A percentile compares a stretch with the other conserved stretches of the same genome.
Conservation (phyloP, 2,113 vertebrate species). For the Cariama cristata region DNA sequence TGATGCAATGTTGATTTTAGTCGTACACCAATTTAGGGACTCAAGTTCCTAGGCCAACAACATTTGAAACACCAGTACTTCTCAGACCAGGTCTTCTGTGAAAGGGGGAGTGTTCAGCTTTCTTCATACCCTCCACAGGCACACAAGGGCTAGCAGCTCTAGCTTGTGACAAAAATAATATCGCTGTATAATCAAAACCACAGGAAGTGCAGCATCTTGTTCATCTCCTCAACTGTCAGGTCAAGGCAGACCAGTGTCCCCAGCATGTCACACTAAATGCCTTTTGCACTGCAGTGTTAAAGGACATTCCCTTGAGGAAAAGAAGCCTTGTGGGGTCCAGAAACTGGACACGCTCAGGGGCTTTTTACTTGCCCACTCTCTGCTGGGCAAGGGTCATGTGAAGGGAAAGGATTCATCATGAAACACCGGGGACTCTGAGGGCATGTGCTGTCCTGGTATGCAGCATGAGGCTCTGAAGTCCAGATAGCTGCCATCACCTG, state of each 20-base stretch:
- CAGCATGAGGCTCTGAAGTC: background rate
- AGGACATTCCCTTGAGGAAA: background rate
- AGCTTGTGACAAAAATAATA: background rate
- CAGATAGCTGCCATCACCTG: constrained; percentile 75
- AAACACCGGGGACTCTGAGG: background rate
- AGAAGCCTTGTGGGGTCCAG: background rate
- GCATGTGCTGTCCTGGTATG: background rate
- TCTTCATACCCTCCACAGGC: background rate
- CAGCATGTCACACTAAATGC: background rate
- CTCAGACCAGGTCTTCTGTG: background rate
- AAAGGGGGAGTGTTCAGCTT: background rate
- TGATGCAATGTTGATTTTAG: background rate
- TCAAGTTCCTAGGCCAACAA: background rate
- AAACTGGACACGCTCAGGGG: background rate
- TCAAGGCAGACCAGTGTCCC: background rate
- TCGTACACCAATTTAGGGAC: background rate
- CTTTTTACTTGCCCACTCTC: background rate
- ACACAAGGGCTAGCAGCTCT: background rate
- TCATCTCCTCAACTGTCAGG: background rate
- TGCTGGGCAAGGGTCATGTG: background rate
- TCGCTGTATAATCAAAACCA: background rate
- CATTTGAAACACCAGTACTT: background rate
- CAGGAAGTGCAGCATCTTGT: background rate
- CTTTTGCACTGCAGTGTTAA: background rate
- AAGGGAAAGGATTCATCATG: background rate